Conservation (phyloP, 2,888 invertebrate species). For the Diloba caeruleocephala region DNA sequence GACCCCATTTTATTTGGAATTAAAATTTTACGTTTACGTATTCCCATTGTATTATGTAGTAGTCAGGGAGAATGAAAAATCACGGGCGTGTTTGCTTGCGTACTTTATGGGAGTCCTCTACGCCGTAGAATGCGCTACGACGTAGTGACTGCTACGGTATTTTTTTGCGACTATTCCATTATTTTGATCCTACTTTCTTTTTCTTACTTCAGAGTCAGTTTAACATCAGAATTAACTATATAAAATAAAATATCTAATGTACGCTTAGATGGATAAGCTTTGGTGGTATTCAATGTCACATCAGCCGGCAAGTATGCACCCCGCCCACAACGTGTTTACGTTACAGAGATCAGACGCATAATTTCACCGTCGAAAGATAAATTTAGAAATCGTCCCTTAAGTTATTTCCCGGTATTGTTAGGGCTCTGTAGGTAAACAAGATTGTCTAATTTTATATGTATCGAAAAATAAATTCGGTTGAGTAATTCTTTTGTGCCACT, state of each 20-base stretch:
- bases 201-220: neutral
- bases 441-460: too few species aligned
- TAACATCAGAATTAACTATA: constrained; percentile 13
- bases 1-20: constrained; percentile 12
- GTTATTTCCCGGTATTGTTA: too few species aligned
- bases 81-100: constrained; percentile 42
- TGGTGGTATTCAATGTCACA: too few species aligned
- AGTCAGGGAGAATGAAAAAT: constrained; percentile 22
- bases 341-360: constrained; percentile 28
- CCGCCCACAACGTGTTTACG: constrained; percentile 66
- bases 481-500: too few species aligned
- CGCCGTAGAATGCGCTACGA: constrained; percentile 48
- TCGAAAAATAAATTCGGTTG: too few species aligned
- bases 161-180: neutral
- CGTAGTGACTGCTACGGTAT: constrained; percentile 16
- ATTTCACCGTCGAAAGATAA: constrained; percentile 9
- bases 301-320: constrained; percentile 60
- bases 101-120: constrained; percentile 39
- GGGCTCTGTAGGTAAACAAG: too few species aligned
- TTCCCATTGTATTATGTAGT: constrained; percentile 16
- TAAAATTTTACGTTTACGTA: constrained; percentile 31
- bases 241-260: neutral
- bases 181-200: neutral
- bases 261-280: too few species aligned
- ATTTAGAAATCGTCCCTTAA: too few species aligned